Percentiles rank a stretch among this genome's conserved stretches.
Conservation (phyloP, 2,888 invertebrate genomes). For the Bruchidius siliquastri region DNA sequence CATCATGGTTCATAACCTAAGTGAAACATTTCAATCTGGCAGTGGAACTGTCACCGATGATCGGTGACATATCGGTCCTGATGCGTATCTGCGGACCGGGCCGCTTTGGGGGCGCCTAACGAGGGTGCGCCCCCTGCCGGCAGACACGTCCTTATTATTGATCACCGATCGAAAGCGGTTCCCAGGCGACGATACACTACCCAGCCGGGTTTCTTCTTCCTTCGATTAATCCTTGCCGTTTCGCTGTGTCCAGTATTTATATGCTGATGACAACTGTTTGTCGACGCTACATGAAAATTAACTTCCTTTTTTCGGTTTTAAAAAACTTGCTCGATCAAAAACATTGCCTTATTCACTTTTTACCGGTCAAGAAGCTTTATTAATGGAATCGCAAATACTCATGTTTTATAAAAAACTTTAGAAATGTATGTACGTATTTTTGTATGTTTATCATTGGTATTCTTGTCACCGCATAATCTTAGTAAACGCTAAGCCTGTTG, state of each 20-base stretch:
- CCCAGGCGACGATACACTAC: neutral
- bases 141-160: slow-evolving; percentile 38
- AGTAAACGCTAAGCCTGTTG: too few relatives aligned
- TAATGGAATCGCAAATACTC: too few relatives aligned
- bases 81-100: neutral
- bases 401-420: too few relatives aligned
- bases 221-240: neutral
- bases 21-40: neutral
- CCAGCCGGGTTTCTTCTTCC: neutral
- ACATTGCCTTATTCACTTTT: too few relatives aligned
- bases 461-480: too few relatives aligned
- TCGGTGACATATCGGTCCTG: neutral
- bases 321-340: too few relatives aligned
- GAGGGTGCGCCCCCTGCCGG: slow-evolving; percentile 38
- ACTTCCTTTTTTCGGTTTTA: neutral
- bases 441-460: too few relatives aligned
- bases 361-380: too few relatives aligned
- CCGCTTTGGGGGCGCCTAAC: slow-evolving; percentile 30
- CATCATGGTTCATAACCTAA: neutral
- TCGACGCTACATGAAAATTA: neutral
- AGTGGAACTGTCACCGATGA: neutral
- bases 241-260: neutral
- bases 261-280: neutral
- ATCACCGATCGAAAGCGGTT: slow-evolving; percentile 28
- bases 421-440: too few relatives aligned